These are phyloP conservation scores for Melieria omissa DNA, from an alignment of 2,888 invertebrate genomes.

Conservation along the genomic window DNA sequence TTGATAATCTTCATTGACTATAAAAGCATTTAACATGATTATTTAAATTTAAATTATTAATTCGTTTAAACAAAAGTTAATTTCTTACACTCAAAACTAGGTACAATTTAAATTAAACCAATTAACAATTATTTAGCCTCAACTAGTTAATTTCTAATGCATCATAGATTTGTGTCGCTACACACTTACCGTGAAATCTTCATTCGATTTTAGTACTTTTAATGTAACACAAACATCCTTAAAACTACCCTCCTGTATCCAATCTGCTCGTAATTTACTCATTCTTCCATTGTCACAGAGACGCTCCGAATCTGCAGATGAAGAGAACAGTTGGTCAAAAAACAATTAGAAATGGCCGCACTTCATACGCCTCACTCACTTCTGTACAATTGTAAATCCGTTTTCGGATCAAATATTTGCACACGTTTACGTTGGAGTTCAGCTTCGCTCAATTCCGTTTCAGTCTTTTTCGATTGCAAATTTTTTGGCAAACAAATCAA, in stretches of 20 bases:
- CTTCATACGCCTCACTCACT: constrained; percentile 51
- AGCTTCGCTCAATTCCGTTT: constrained; percentile 60
- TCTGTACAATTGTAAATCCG: constrained; percentile 63
- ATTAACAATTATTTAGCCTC: too few relatives aligned
- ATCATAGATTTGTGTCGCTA: background rate
- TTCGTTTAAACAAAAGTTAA: too few relatives aligned
- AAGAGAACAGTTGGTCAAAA: constrained; percentile 6
- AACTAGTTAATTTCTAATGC: too few relatives aligned
- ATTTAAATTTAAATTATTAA: too few relatives aligned
- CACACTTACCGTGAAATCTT: constrained; percentile 71
- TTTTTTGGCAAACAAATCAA: constrained; percentile 65
- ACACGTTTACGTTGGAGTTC: constrained; percentile 62
- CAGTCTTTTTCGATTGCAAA: constrained; percentile 64
- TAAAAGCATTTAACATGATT: too few relatives aligned
- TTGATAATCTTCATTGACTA: too few relatives aligned
- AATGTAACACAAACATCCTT: constrained; percentile 83
- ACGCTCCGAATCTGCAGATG: constrained; percentile 70
- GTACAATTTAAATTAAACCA: too few relatives aligned
- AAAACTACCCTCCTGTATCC: constrained; percentile 77
- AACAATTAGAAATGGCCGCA: too few relatives aligned
- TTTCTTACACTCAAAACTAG: too few relatives aligned
- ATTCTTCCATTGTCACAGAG: constrained; percentile 74
- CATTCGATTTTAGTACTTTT: constrained; percentile 78
- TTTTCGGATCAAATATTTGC: constrained; percentile 64
- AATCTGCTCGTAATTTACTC: constrained; percentile 78